These are phyloP conservation scores for Dipodomys merriami DNA, from an alignment of 2,113 vertebrate genomes.

Conservation along the genomic window DNA sequence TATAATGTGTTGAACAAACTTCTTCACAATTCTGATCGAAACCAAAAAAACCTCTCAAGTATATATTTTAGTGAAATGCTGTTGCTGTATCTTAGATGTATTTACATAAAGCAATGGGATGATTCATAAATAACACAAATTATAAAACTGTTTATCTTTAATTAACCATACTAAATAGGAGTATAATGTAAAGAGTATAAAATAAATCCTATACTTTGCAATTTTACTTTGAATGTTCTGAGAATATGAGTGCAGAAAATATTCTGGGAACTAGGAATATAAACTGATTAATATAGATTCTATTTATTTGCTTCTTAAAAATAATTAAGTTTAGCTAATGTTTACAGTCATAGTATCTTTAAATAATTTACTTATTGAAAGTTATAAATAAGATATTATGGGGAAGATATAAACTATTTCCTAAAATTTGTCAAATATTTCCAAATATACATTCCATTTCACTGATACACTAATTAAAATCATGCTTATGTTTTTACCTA, in stretches of 20 bases:
- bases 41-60: background rate
- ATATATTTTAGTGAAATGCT: slow-evolving; percentile 5
- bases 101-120: background rate
- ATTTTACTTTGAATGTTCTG: background rate
- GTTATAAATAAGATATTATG: slow-evolving; percentile 32
- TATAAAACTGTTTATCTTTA: background rate
- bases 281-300: background rate
- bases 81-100: background rate
- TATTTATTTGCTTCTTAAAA: slow-evolving; percentile 14
- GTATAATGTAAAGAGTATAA: background rate
- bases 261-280: background rate
- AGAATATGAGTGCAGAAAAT: background rate
- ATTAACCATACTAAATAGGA: slow-evolving; percentile 6
- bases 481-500: background rate
- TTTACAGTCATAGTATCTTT: slow-evolving; percentile 3
- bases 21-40: background rate
- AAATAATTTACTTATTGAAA: background rate
- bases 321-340: background rate
- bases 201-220: background rate
- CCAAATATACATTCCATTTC: background rate
- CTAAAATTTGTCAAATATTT: background rate
- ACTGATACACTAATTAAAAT: slow-evolving; percentile 20
- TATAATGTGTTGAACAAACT: background rate
- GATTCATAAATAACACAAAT: background rate
- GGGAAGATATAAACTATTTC: background rate